Evolutionary conservation across 2,113 vertebrate genomes (phyloP).

Genomic region (Chaenocephalus aceratus): DNA sequence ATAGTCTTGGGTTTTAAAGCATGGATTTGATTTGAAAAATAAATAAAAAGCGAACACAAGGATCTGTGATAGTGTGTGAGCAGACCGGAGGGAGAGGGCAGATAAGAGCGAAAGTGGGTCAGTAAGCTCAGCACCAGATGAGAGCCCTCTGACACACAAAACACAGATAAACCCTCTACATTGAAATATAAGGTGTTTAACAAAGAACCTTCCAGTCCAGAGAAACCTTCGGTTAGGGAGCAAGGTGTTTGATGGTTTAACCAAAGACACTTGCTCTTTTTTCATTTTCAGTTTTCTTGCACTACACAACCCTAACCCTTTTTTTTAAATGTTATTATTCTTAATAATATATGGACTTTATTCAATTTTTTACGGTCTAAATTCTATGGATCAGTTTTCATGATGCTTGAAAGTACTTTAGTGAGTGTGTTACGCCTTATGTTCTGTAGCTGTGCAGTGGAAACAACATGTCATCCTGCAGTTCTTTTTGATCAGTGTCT

Average conservation of each 20-base stretch:
- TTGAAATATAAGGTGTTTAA: slow-evolving; percentile 7
- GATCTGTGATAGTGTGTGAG: not conserved
- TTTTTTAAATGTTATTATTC: too few species aligned
- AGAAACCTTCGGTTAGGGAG: slow-evolving; percentile 5
- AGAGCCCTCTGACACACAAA: slow-evolving; percentile 6
- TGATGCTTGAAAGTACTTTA: not conserved
- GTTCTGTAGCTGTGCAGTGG: not conserved
- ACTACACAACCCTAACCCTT: not conserved
- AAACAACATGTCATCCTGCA: not conserved
- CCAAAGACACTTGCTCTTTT: not conserved
- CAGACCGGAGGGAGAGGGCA: not conserved
- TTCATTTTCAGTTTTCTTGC: not conserved
- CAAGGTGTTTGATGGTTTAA: not conserved
- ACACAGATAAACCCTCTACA: slow-evolving; percentile 5
- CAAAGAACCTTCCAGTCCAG: not conserved
- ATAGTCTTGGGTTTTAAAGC: not conserved
- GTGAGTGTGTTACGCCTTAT: not conserved
- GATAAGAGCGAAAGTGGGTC: slow-evolving; percentile 41
- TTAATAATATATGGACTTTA: too few species aligned
- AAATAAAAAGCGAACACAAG: not conserved
- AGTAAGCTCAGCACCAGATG: slow-evolving; percentile 26
- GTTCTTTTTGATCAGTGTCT: not conserved
- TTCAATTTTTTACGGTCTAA: not conserved
- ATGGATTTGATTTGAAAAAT: not conserved
- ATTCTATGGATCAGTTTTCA: not conserved